Base-by-base conservation (phyloP, 2,797 vertebrate genomes). In the Etheostoma nigrum region DNA sequence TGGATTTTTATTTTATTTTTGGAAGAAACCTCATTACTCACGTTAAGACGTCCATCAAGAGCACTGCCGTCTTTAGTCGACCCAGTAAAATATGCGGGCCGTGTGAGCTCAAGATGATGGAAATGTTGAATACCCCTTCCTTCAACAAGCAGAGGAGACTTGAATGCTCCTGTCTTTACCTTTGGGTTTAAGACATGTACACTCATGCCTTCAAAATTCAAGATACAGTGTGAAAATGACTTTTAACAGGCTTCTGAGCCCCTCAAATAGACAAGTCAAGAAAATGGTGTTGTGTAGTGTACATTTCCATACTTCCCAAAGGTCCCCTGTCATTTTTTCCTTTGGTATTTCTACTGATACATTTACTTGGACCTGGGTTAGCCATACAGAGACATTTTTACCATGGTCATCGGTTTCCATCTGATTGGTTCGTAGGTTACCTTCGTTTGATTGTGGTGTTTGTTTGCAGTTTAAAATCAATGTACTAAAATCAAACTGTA, bases 141-240 rank as follows among this genome's bases (percentile, higher is more conserved):
- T 75, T 91, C 82, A 85, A 79, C 83, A 82, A 71, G 77, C 62
- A 76, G 25, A 61, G 49, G 19, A 83, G 42, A 57, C 82, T 64
- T 70, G 81, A 83, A 73, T 42, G 21, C 71, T 71, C 53, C 79
- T 86, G 72, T 88, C 82, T 69, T 70, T 68, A 60, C 4, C 69
- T 65, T 2, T 19, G 23, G 44, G 5, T 40, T 64, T 30, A 47
- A 78, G 75, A 81, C 87, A 81, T 78, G 82, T 81, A 64, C 3
- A 0, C 69, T 82, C 82, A 79, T 85, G 88, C 74, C 72, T 80
- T 65, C 55, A 55, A n/a, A 48, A 52, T 33, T 67, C 5, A 33
- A 66, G 45, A 80, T 82, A 79, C 15, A 62, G 48, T 70, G 69
- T 68, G 52, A 23, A 55, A 40, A 79, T 44, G 51, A 64, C 77